Evolutionary conservation across 2,113 vertebrate genomes (phyloP).

Genomic region (Perca schrenkii): DNA sequence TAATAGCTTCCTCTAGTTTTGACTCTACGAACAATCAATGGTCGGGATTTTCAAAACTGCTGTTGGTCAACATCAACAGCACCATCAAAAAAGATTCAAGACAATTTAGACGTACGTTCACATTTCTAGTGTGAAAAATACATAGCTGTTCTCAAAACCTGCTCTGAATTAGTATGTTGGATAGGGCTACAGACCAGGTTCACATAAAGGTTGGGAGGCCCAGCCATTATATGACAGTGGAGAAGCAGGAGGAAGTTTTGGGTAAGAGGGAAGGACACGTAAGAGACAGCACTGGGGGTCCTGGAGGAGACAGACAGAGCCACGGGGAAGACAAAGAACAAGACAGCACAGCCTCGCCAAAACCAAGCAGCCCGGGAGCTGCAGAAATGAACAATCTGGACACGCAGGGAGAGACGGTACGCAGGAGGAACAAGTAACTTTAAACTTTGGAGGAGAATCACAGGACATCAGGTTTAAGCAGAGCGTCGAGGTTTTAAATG

Average conservation of each 20-base stretch:
- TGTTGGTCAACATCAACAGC: background rate
- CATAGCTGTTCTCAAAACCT: background rate
- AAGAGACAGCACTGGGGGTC: constrained; percentile 38
- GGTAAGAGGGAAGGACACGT: constrained; percentile 10
- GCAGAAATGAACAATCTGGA: constrained; percentile 57
- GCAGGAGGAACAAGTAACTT: background rate
- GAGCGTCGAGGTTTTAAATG: background rate
- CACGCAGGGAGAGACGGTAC: constrained; percentile 32
- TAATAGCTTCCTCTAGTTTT: background rate
- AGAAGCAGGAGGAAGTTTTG: background rate
- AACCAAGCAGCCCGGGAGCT: constrained; percentile 38
- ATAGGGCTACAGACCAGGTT: background rate
- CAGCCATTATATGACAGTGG: background rate
- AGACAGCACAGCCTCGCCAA: constrained; percentile 26
- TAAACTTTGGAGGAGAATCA: background rate
- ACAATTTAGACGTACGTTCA: no score
- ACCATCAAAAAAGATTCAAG: no score
- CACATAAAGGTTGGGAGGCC: background rate
- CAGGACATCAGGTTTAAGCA: background rate
- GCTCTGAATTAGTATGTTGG: background rate
- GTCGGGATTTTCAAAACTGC: background rate
- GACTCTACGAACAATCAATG: background rate
- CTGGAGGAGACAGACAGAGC: constrained; percentile 48
- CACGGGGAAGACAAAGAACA: constrained; percentile 42
- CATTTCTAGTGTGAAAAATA: background rate